These are phyloP conservation scores for Pseudorasbora parva DNA, from an alignment of 2,113 vertebrate species.

Conservation along the genomic window DNA sequence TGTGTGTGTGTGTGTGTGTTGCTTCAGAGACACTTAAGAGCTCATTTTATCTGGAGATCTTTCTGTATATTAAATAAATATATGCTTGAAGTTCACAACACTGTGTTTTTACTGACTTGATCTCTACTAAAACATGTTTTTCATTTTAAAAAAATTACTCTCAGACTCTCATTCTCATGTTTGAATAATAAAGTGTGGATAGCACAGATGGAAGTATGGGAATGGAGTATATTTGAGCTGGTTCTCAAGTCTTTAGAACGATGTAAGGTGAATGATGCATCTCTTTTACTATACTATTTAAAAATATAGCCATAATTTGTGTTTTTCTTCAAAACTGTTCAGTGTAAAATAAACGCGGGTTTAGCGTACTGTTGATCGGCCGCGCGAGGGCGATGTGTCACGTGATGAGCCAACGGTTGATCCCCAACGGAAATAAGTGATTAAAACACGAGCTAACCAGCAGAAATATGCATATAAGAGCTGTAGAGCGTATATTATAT, in stretches of 20 bases:
- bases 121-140: background rate
- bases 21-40: background rate
- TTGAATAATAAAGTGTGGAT: background rate
- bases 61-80: slow-evolving; percentile 65
- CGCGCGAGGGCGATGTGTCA: background rate
- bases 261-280: background rate
- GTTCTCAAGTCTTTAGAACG: background rate
- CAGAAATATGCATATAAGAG: background rate
- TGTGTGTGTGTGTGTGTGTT: background rate
- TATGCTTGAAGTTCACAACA: slow-evolving; percentile 5
- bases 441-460: background rate
- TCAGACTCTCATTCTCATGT: background rate
- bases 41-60: background rate
- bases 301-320: no score
- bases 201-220: background rate
- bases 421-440: background rate
- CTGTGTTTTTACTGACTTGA: background rate
- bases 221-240: background rate
- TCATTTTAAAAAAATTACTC: no score
- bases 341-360: no score
- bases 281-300: background rate
- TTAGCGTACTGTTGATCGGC: no score
- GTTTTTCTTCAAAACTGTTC: no score
- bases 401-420: background rate
- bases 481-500: background rate